Percentiles rank a stretch among this genome's conserved stretches.
Conservation (phyloP, 2,888 invertebrate genomes). For the Periphyllus acericola region DNA sequence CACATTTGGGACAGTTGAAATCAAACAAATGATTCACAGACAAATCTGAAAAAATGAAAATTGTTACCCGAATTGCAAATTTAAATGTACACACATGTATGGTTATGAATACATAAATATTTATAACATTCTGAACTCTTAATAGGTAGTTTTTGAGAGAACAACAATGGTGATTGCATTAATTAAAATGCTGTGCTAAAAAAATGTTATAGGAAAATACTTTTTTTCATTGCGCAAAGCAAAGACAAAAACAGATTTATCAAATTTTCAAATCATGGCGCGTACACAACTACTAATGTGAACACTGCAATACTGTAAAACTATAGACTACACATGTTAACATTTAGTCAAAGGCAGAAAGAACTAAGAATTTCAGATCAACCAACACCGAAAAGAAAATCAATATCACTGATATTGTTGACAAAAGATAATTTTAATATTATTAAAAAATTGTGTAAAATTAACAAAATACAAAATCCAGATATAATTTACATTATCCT, state of each 20-base stretch:
- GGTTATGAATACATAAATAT: not conserved
- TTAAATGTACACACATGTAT: not conserved
- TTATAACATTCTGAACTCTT: not conserved
- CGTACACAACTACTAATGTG: not conserved
- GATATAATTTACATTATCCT: no score
- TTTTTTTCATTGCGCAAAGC: not conserved
- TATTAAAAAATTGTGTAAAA: no score
- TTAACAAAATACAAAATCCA: no score
- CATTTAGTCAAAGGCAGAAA: not conserved
- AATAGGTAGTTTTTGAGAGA: not conserved
- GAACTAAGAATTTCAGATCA: not conserved
- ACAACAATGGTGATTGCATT: not conserved
- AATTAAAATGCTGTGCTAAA: not conserved
- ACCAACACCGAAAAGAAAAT: not conserved
- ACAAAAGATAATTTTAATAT: no score
- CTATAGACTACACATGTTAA: not conserved
- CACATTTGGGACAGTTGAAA: slow-evolving; percentile 44
- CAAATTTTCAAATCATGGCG: not conserved
- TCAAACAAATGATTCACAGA: not conserved
- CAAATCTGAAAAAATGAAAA: slow-evolving; percentile 25
- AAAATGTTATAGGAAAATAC: no score
- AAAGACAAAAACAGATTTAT: not conserved
- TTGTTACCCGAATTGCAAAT: not conserved
- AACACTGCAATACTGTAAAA: not conserved
- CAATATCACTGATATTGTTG: no score